These are phyloP conservation scores for Tipula confusa DNA, from an alignment of 2,888 invertebrate species.

Conservation along the genomic window DNA sequence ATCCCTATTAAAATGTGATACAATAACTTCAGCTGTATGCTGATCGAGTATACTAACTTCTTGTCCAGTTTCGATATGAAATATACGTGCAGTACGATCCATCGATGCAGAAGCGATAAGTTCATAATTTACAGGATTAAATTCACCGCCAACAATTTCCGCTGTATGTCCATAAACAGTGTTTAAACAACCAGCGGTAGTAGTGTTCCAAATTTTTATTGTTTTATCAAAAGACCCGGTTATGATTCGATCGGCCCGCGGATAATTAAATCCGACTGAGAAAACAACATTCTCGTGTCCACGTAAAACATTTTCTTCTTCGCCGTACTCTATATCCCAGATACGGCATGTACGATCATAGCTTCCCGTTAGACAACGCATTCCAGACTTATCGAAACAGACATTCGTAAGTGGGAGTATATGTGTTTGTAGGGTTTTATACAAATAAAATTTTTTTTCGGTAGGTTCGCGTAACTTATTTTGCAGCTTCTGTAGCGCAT, in stretches of 20 bases:
- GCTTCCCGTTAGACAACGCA: constrained; percentile 69
- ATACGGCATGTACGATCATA: constrained; percentile 81
- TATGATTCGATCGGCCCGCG: constrained; percentile 65
- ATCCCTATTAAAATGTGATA: constrained; percentile 64
- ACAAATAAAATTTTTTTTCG: constrained; percentile 61
- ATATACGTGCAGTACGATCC: constrained; percentile 69
- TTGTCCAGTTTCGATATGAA: constrained; percentile 62
- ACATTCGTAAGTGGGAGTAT: constrained; percentile 69
- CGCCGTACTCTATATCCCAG: constrained; percentile 68
- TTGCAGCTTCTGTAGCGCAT: constrained; percentile 60
- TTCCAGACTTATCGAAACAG: constrained; percentile 63
- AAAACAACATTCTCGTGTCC: constrained; percentile 81
- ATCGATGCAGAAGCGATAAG: constrained; percentile 70
- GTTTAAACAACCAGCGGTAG: constrained; percentile 60
- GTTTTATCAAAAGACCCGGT: constrained; percentile 81
- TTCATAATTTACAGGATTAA: constrained; percentile 59
- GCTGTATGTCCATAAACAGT: constrained; percentile 71
- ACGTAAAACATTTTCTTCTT: constrained; percentile 61
- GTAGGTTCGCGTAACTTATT: constrained; percentile 58
- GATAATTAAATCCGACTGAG: constrained; percentile 72
- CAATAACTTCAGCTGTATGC: constrained; percentile 72
- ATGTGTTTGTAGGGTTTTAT: constrained; percentile 63
- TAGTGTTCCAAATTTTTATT: constrained; percentile 68
- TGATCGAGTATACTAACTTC: constrained; percentile 60
- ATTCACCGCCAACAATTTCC: constrained; percentile 68